phyloP scores from a whole-genome alignment of 2,797 vertebrate species.

The Liparis tanakae region DNA sequence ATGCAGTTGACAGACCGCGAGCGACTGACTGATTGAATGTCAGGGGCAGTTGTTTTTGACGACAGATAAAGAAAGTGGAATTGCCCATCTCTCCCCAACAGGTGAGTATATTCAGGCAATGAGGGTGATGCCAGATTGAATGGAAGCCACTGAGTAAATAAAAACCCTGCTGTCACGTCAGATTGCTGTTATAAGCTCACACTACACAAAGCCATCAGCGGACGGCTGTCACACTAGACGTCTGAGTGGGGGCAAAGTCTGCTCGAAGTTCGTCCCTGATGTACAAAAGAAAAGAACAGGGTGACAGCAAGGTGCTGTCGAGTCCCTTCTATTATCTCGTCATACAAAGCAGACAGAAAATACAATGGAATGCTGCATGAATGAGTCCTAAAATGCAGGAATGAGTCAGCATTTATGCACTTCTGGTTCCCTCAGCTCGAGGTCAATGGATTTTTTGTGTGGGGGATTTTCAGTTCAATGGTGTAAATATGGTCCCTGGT shows the following conservation, averaged over 20 bases:
- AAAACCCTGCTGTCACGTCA: conserved; percentile 50
- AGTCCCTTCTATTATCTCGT: neutral
- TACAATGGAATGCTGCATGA: neutral
- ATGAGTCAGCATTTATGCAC: too few relatives aligned
- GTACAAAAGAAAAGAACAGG: neutral
- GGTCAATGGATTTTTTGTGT: too few relatives aligned
- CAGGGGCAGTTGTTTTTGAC: conserved; percentile 56
- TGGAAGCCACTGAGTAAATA: conserved; percentile 37
- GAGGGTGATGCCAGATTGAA: conserved; percentile 27
- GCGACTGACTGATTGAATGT: conserved; percentile 58
- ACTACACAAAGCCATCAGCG: conserved; percentile 48
- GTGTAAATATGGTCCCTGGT: neutral
- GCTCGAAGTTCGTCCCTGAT: conserved; percentile 18
- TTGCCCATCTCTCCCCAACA: conserved; percentile 10
- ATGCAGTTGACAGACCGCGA: conserved; percentile 39
- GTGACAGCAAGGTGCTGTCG: conserved; percentile 17
- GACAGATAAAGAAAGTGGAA: conserved; percentile 44
- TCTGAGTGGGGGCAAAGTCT: conserved; percentile 17
- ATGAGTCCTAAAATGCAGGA: neutral
- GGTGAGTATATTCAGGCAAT: conserved; percentile 37
- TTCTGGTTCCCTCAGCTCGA: neutral
- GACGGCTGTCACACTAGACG: conserved; percentile 35
- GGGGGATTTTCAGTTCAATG: neutral
- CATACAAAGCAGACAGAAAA: neutral
- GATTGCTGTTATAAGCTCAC: conserved; percentile 41